A percentile compares a stretch with the other conserved stretches of the same genome.
Conservation (phyloP, 2,113 vertebrate species). For the Marmota flaviventris region DNA sequence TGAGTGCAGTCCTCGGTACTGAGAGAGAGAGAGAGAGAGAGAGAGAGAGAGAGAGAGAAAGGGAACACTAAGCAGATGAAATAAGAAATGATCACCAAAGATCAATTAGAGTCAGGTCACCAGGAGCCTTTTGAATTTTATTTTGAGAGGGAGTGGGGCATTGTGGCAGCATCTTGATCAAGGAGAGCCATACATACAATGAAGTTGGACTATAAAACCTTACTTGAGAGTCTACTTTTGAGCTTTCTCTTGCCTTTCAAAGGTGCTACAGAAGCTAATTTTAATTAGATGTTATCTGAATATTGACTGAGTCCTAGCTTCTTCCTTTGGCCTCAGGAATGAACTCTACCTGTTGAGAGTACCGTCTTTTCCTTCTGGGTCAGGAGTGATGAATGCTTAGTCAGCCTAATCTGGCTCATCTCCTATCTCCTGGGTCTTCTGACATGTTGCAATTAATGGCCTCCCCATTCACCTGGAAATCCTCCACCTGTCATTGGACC, state of each 20-base stretch:
- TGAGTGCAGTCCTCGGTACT: no score
- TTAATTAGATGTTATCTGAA: conserved; percentile 10
- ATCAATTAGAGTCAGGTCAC: background rate
- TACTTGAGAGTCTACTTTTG: background rate
- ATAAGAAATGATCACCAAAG: background rate
- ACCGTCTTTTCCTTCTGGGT: background rate
- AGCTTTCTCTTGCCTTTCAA: conserved; percentile 29
- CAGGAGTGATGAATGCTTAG: background rate
- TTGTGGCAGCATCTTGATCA: background rate
- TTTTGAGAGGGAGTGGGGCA: background rate
- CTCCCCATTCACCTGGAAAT: background rate
- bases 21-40: no score
- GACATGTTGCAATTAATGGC: background rate
- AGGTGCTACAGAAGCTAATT: background rate
- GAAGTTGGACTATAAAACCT: background rate
- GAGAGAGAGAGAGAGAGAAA: background rate
- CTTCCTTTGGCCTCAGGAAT: background rate
- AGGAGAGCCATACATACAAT: background rate
- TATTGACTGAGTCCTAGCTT: background rate
- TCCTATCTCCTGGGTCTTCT: background rate
- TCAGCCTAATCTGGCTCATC: background rate
- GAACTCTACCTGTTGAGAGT: background rate
- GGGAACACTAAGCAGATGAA: background rate
- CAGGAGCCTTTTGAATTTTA: background rate
- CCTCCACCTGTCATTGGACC: background rate